A percentile compares a stretch with the other conserved stretches of the same genome.
These are phyloP conservation scores for Benitochromis conjunctus DNA, from an alignment of 2,113 vertebrate genomes.

Conservation along the genomic window DNA sequence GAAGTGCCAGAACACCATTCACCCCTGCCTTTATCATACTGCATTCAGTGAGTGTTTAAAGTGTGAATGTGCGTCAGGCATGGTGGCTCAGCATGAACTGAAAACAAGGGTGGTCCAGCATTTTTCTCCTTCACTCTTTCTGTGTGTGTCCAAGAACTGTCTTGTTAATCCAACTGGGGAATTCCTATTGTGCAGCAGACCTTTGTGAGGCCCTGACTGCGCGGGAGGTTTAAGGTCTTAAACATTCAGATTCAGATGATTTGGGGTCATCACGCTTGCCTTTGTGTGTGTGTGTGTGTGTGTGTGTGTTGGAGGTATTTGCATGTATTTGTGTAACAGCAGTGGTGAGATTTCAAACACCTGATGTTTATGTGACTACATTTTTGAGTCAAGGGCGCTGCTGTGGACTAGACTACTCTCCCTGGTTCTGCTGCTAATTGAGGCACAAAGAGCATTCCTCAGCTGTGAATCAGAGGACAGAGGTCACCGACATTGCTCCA, in stretches of 20 bases:
- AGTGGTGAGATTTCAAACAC: neutral
- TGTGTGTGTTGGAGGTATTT: neutral
- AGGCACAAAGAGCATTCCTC: conserved; percentile 70
- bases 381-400: conserved; percentile 11
- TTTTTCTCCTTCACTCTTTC: neutral
- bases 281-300: neutral
- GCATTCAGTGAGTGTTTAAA: neutral
- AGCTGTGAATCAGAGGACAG: conserved; percentile 65
- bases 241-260: conserved; percentile 7
- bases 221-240: neutral
- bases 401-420: neutral
- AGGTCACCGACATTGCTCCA: conserved; percentile 59
- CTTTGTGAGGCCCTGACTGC: conserved; percentile 3
- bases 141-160: conserved; percentile 5
- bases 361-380: neutral
- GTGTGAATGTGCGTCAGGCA: conserved; percentile 39
- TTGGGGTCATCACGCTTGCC: neutral
- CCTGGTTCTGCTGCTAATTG: conserved; percentile 27
- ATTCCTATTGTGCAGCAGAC: conserved; percentile 56
- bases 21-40: neutral
- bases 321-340: neutral
- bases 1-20: neutral
- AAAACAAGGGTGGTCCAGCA: conserved; percentile 48
- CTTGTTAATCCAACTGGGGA: conserved; percentile 36
- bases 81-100: conserved; percentile 35